phyloP scores from a whole-genome alignment of 2,888 invertebrate species.

The Globia sparganii region DNA sequence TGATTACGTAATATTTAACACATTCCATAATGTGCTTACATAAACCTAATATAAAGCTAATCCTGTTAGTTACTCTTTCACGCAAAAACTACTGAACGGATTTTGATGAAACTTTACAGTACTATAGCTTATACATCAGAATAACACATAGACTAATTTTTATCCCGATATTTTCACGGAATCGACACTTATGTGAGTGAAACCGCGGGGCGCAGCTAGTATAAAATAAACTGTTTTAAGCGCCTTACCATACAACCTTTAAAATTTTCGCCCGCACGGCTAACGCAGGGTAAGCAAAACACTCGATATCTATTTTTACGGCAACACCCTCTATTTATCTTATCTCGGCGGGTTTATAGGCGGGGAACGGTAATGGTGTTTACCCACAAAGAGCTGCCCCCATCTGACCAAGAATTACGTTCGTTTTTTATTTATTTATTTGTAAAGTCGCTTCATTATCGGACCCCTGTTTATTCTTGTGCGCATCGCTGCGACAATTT shows the following conservation, averaged over 20 bases:
- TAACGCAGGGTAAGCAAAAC: constrained; percentile 74
- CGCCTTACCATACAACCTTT: constrained; percentile 13
- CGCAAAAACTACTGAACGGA: neutral
- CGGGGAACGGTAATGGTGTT: constrained; percentile 80
- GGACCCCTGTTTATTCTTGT: constrained; percentile 65
- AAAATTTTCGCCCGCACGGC: constrained; percentile 34
- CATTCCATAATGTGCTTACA: neutral
- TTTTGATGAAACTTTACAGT: neutral
- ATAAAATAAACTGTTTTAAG: neutral
- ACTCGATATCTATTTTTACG: constrained; percentile 79
- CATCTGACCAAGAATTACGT: constrained; percentile 64
- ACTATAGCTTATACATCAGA: neutral
- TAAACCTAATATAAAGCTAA: too few species aligned
- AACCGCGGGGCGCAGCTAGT: neutral
- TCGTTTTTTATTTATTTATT: constrained; percentile 77
- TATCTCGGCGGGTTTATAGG: constrained; percentile 82
- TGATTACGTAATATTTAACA: neutral
- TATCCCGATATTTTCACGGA: neutral
- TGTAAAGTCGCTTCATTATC: constrained; percentile 75
- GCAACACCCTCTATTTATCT: constrained; percentile 78
- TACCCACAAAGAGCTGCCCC: constrained; percentile 72
- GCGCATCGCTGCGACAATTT: constrained; percentile 65
- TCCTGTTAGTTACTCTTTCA: neutral
- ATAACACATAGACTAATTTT: neutral
- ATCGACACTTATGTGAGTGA: neutral